A percentile compares a stretch with the other conserved stretches of the same genome.
Conservation (phyloP, 1,140 invertebrate species). For the Acromyrmex charruanus region DNA sequence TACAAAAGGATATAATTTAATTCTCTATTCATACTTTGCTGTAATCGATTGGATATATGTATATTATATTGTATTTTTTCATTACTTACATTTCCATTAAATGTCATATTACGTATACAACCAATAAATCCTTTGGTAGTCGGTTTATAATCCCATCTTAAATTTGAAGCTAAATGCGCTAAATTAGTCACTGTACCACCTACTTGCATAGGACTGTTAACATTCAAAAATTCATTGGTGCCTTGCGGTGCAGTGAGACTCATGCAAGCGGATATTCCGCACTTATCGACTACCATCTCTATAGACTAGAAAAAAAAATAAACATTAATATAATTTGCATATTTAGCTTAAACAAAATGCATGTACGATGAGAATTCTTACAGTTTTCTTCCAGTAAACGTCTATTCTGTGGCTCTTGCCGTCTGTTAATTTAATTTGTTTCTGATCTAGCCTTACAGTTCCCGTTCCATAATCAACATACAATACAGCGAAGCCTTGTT, state of each 20-base stretch:
- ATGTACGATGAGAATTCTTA: conserved; percentile 74
- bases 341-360: neutral
- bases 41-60: neutral
- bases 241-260: conserved; percentile 90
- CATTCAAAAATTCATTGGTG: conserved; percentile 93
- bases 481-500: conserved; percentile 94
- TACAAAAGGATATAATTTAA: conserved; percentile 18
- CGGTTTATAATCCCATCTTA: conserved; percentile 90
- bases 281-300: conserved; percentile 93
- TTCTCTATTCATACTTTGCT: neutral
- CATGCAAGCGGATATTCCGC: conserved; percentile 91
- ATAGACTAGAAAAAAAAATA: conserved; percentile 85
- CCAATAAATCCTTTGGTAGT: conserved; percentile 91
- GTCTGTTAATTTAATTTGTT: conserved; percentile 91
- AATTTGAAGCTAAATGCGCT: conserved; percentile 86
- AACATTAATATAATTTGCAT: neutral
- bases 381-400: conserved; percentile 90
- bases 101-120: conserved; percentile 95
- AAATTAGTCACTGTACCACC: conserved; percentile 92
- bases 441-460: conserved; percentile 90
- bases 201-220: conserved; percentile 95
- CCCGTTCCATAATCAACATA: conserved; percentile 97
- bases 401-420: conserved; percentile 94
- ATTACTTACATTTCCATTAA: conserved; percentile 90
- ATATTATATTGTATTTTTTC: neutral